Conservation (phyloP, 35 echinoderm and acorn worm species). For the Ophioderma brevispina region DNA sequence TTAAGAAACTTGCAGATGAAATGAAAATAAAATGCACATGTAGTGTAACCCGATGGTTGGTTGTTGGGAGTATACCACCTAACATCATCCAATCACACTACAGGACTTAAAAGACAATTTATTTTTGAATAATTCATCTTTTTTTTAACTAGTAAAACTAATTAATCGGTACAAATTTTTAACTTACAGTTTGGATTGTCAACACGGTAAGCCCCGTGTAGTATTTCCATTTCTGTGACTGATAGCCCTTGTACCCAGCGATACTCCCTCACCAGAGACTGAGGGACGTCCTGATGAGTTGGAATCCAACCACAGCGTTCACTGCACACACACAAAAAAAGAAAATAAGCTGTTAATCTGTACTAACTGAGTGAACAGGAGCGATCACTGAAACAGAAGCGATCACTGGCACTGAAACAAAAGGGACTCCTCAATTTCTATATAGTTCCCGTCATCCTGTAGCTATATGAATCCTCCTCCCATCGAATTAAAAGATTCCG, state of each 20-base stretch:
- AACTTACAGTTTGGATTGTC: conserved; percentile 99
- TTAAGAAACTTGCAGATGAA: too few species aligned
- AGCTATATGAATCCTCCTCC: too few species aligned
- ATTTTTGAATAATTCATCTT: neutral
- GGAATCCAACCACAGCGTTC: conserved; percentile 99
- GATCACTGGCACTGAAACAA: too few species aligned
- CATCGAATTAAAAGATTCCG: too few species aligned
- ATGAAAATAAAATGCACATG: too few species aligned
- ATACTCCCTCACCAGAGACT: conserved; percentile 76
- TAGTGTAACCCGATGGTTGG: too few species aligned
- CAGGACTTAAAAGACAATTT: neutral
- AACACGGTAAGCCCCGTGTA: conserved; percentile 91
- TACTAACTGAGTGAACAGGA: too few species aligned
- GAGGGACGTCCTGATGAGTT: conserved; percentile 66
- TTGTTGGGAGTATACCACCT: too few species aligned
- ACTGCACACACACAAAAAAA: conserved; percentile 27
- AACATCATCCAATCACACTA: neutral
- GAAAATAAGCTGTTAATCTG: too few species aligned
- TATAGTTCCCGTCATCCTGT: too few species aligned
- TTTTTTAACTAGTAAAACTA: neutral
- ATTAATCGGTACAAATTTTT: neutral
- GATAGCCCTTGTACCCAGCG: conserved; percentile 92
- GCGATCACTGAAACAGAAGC: too few species aligned
- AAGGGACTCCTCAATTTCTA: too few species aligned
- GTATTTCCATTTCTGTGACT: conserved; percentile 98